Conservation (phyloP, 2,113 vertebrate species). For the Platysteira castanea region DNA sequence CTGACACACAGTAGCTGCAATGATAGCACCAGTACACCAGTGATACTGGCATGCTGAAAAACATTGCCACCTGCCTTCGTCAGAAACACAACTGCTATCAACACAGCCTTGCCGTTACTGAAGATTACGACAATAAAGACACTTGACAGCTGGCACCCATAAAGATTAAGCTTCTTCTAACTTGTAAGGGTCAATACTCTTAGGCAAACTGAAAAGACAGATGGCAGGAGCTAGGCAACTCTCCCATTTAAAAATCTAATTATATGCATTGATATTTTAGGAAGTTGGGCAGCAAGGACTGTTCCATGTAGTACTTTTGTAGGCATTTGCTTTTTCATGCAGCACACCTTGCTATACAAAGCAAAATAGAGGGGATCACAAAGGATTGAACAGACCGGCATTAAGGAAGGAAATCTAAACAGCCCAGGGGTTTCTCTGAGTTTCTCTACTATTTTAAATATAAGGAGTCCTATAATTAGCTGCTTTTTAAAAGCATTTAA, state of each 20-base stretch:
- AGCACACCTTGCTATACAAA: not conserved
- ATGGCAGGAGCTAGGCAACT: not conserved
- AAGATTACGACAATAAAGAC: not conserved
- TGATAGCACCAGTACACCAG: not conserved
- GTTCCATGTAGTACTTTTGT: not conserved
- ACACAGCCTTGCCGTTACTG: not conserved
- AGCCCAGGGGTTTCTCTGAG: not conserved
- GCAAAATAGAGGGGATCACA: not conserved
- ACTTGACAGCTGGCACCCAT: constrained; percentile 11
- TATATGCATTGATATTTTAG: not conserved
- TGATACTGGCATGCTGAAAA: not conserved
- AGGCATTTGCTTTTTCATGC: not conserved
- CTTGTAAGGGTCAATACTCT: not conserved
- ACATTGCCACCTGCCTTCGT: not conserved
- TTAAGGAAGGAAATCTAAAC: not conserved
- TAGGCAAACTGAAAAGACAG: not conserved
- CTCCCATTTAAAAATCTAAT: not conserved
- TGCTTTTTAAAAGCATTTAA: not conserved
- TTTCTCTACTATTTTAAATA: not conserved
- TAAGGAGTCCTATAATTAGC: not conserved
- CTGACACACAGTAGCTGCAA: not conserved
- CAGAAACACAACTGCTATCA: not conserved
- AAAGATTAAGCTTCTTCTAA: constrained; percentile 25
- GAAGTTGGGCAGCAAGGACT: not conserved
- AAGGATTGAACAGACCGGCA: not conserved